Base-by-base conservation (phyloP, 2,888 invertebrate species). In the Tachina grossa region DNA sequence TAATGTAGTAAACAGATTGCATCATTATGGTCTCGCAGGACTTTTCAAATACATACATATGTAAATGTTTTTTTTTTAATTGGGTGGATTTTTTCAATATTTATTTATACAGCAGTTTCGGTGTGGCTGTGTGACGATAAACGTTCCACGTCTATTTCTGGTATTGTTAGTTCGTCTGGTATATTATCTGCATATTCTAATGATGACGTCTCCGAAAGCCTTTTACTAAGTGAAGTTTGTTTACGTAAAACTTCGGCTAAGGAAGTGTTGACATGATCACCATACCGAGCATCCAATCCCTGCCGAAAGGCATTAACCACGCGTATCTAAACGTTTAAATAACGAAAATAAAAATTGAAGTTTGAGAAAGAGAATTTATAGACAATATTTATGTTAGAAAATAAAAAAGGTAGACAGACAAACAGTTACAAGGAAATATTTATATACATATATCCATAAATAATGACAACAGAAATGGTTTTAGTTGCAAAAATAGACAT, bases 241-340 rank as follows among this genome's bases (percentile, higher is more conserved):
- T 97, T 98, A 93, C 97, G 96, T 92, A 97, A 95, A 93, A 97
- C 97, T 94, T 97, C 97, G 87, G 97, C 97, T 93, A 97, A 95
- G 94, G 97, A 97, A 93, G 97, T 96, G 95, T 96, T 97, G 93
- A 96, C 96, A 94, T 97, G 96, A 94, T 97, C 97, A 94, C 97
- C 97, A 93, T 95, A 96, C 92, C 98, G 97, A 93, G 97, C 96
- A 94, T 98, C 98, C 94, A 99, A 96, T 94, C 99, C 99, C 96
- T 98, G 98, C 94, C 99, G 98, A 96, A 99, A 99, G 95, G 99
- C 99, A 95, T 99, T 99, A 94, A 99, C 99, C 95, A 99, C 99
- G 95, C 99, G 98, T 94, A 99, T 99, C 99, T 99, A 97, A 94
- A 89, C 71, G 65, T 77, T 83, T 59, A 51, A 75, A 77, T 72